Conservation (phyloP, 1,140 invertebrate species). For the Microvelia longipes region DNA sequence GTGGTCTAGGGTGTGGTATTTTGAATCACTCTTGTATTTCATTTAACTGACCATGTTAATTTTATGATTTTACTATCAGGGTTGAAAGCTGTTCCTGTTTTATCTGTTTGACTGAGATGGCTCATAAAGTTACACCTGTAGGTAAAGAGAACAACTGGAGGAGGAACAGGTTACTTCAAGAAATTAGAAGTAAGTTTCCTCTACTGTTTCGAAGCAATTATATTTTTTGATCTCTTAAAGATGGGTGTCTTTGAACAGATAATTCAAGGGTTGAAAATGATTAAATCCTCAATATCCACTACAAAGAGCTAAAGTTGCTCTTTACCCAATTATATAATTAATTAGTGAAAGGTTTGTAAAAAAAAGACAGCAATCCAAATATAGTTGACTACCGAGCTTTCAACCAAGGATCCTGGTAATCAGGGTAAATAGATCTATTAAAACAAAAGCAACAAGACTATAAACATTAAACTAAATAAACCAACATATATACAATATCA, state of each 20-base stretch:
- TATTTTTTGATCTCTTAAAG: neutral
- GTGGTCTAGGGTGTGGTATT: neutral
- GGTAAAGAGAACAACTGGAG: constrained; percentile 57
- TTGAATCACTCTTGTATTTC: neutral
- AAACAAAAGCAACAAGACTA: too few species aligned
- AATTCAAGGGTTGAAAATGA: neutral
- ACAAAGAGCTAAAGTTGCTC: neutral
- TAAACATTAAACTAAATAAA: too few species aligned
- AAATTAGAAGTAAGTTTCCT: constrained; percentile 43
- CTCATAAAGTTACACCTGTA: constrained; percentile 40
- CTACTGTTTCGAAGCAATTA: neutral
- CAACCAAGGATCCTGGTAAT: too few species aligned
- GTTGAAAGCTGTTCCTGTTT: constrained; percentile 67
- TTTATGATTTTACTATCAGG: constrained; percentile 21
- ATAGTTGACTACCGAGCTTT: too few species aligned
- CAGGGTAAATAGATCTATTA: too few species aligned
- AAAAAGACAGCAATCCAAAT: too few species aligned
- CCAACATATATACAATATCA: too few species aligned
- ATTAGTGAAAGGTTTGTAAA: too few species aligned
- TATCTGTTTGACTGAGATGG: constrained; percentile 66
- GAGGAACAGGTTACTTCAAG: constrained; percentile 50
- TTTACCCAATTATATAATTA: neutral
- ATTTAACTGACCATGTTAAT: too few species aligned
- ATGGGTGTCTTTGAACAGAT: neutral
- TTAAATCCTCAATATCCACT: neutral